Percentiles rank a stretch among this genome's conserved stretches.
Conservation (phyloP, 2,797 vertebrate species). For the Coendou prehensilis region DNA sequence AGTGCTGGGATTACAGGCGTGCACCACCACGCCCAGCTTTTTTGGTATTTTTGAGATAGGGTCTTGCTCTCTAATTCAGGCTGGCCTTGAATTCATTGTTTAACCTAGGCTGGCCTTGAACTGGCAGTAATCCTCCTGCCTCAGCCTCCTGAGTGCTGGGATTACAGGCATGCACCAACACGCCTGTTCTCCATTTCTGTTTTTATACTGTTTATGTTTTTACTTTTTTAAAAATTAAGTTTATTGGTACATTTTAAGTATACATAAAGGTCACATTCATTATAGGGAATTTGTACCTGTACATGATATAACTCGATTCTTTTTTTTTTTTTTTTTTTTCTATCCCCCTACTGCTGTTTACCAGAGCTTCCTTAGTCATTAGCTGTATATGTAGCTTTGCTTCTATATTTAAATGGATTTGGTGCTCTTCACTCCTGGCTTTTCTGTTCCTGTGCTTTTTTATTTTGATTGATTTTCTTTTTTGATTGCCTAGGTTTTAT, state of each 20-base stretch:
- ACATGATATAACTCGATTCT: not conserved
- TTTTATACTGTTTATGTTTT: not conserved
- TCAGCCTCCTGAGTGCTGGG: not conserved
- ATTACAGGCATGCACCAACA: not conserved
- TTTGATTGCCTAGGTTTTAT: not conserved
- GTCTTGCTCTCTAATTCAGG: too few species aligned
- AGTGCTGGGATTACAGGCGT: too few species aligned
- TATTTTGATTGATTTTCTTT: not conserved
- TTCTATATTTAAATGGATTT: slow-evolving; percentile 7
- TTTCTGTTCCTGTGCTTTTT: slow-evolving; percentile 16
- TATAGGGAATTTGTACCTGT: not conserved
- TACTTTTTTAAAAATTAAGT: not conserved
- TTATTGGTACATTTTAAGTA: not conserved
- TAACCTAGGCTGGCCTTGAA: too few species aligned
- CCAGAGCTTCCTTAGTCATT: not conserved
- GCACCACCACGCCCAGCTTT: too few species aligned
- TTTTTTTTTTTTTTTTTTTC: not conserved
- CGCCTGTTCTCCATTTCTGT: not conserved
- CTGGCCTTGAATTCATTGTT: too few species aligned
- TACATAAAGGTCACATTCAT: not conserved
- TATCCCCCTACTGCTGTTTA: not conserved
- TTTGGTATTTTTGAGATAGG: too few species aligned
- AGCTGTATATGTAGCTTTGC: not conserved
- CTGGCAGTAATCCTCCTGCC: not conserved
- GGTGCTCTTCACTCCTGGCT: not conserved